Evolutionary conservation across 2,888 invertebrate genomes (phyloP).

Genomic region (Acanthacorydalis orientalis): DNA sequence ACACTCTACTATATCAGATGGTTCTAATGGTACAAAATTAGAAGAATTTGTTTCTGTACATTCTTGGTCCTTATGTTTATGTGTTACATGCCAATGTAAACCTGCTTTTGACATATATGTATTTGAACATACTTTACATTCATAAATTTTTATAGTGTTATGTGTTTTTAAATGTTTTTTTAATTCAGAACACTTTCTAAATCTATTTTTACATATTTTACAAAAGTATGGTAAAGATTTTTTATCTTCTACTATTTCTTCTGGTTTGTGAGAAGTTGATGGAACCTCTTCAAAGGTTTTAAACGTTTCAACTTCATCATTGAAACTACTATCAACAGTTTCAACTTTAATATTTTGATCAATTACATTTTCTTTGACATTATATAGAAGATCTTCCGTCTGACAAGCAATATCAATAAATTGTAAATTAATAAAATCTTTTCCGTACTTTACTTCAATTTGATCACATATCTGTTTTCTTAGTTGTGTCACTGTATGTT

Average conservation of each 20-base stretch:
- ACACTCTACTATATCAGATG: conserved; percentile 4
- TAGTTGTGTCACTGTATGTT: conserved; percentile 10
- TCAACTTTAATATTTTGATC: conserved; percentile 8
- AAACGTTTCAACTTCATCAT: background rate
- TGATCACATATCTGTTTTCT: conserved; percentile 9
- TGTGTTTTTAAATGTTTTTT: conserved; percentile 6
- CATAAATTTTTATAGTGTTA: conserved; percentile 6
- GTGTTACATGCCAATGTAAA: conserved; percentile 9
- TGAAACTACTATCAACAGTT: conserved; percentile 2
- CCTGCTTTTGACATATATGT: conserved; percentile 10
- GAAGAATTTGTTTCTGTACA: conserved; percentile 3
- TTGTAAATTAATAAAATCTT: conserved; percentile 7
- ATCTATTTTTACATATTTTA: background rate
- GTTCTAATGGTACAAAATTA: background rate
- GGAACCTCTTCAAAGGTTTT: background rate
- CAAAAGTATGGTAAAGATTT: background rate
- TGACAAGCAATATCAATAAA: conserved; percentile 11
- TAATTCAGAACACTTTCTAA: background rate
- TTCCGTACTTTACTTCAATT: conserved; percentile 9
- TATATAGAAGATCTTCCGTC: conserved; percentile 8
- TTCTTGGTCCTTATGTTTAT: conserved; percentile 8
- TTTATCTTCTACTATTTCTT: background rate
- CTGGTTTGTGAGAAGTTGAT: background rate
- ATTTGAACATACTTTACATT: conserved; percentile 8
- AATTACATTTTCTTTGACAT: conserved; percentile 3